These are phyloP conservation scores for Notolepis coatsorum DNA, from an alignment of 2,797 vertebrate species.

Conservation along the genomic window DNA sequence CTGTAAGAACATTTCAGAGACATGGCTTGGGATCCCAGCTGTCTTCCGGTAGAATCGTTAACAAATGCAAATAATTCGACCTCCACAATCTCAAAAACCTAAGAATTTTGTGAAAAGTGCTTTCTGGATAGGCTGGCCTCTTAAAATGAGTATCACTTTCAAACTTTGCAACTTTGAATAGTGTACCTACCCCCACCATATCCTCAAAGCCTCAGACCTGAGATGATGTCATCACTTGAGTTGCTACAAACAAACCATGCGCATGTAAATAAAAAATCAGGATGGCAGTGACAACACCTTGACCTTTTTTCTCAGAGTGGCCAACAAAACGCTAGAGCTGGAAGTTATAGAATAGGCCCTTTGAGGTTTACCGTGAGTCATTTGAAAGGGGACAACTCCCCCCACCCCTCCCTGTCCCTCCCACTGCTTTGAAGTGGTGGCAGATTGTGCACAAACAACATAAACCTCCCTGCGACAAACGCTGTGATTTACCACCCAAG, in stretches of 20 bases:
- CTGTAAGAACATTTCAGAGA: no score
- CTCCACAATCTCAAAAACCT: no score
- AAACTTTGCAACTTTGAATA: background rate
- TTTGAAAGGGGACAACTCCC: constrained; percentile 58
- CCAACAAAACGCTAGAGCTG: constrained; percentile 52
- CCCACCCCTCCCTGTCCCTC: constrained; percentile 39
- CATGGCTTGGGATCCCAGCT: no score
- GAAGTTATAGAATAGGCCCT: constrained; percentile 48
- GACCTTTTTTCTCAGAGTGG: constrained; percentile 29
- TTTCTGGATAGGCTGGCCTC: no score
- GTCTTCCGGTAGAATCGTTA: no score
- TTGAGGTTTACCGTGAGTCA: constrained; percentile 70
- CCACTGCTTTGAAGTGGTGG: constrained; percentile 80
- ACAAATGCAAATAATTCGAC: no score
- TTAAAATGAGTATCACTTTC: background rate
- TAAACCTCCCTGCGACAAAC: constrained; percentile 76
- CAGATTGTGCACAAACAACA: constrained; percentile 76
- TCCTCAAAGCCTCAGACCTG: background rate
- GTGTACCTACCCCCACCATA: background rate
- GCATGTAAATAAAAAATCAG: background rate
- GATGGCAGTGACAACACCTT: constrained; percentile 24
- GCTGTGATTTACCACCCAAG: constrained; percentile 70
- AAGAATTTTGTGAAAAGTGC: no score
- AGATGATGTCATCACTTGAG: background rate
- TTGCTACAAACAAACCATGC: background rate